Base-by-base conservation (phyloP, 2,888 invertebrate genomes). In the Gandaritis pyraliata region DNA sequence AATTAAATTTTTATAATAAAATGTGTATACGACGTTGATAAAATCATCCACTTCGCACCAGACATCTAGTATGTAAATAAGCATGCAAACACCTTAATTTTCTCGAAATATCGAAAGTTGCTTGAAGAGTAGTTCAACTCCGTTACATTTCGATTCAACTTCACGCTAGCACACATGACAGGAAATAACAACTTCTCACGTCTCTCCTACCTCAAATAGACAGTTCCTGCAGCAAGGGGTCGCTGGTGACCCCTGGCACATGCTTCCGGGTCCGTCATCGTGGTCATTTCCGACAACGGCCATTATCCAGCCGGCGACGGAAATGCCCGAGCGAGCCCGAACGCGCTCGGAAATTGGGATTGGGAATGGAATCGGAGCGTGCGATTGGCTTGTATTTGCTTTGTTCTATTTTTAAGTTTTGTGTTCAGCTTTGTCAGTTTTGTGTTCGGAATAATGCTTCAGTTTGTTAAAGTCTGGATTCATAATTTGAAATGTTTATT, bases 321-420 rank as follows among this genome's bases (percentile, higher is more conserved):
- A 87, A 85, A 82, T 78, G 77, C 72, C 79, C 82, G 83, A 84
- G 75, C 75, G 73, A 60, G 72, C 69, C 73, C 75, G 78, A 81
- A 76, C 72, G 73, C 75, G 73, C 72, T 79, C 80, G 85, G 85
- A 84, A 84, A 85, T 85, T 84, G 81, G 83, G 81, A 85, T 83
- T 82, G 55, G 48, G 62, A 47, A 59, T 52, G 50, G 59, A 59
- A 59, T 59, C 39, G 49, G 12, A 41, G 56, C 51, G 51, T 64
- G 13, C 52, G 43, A 64, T 52, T 64, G 58, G 56, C 23, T 58
- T 52, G 16, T 58, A 48, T 57, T 62, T 45, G 43, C 45, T 41
- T 58, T 47, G 53, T 61, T 61, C 48, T 38, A 49, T 61, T 61
- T 61, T 57, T 45, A 15, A 30, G 11, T 29, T 30, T 30, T 18